phyloP scores from a whole-genome alignment of 2,888 invertebrate species.

The Leptinotarsa peninsularis region DNA sequence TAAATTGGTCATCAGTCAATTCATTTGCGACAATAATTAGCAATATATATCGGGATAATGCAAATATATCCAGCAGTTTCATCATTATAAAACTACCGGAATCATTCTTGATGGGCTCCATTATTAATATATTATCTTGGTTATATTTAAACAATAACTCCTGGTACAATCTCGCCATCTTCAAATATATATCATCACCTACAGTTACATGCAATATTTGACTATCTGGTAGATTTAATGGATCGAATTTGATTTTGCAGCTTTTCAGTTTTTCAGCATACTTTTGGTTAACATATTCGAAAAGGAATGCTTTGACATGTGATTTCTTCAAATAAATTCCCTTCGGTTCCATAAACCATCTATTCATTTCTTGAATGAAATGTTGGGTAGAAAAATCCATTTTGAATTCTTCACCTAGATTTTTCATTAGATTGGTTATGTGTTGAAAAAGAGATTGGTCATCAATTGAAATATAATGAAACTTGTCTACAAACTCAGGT shows the following conservation, averaged over 20 bases:
- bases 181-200: background rate
- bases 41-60: background rate
- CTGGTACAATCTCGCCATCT: background rate
- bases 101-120: background rate
- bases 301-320: slow-evolving; percentile 12
- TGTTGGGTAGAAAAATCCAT: background rate
- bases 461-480: background rate
- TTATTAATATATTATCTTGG: background rate
- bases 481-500: background rate
- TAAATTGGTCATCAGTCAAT: background rate
- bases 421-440: slow-evolving; percentile 2
- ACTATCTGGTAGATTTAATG: background rate
- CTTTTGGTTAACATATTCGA: background rate
- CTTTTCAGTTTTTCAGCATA: background rate
- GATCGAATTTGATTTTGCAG: background rate
- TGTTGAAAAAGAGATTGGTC: background rate
- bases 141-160: background rate
- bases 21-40: background rate
- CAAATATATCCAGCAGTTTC: background rate
- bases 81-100: background rate
- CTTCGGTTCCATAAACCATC: slow-evolving; percentile 1
- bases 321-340: slow-evolving; percentile 3
- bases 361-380: slow-evolving; percentile 6
- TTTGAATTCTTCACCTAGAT: background rate
- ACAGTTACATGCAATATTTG: slow-evolving; percentile 1